A percentile compares a stretch with the other conserved stretches of the same genome.
Evolutionary conservation across 2,888 invertebrate genomes (phyloP).

Genomic region (Chrysotoxum bicinctum): DNA sequence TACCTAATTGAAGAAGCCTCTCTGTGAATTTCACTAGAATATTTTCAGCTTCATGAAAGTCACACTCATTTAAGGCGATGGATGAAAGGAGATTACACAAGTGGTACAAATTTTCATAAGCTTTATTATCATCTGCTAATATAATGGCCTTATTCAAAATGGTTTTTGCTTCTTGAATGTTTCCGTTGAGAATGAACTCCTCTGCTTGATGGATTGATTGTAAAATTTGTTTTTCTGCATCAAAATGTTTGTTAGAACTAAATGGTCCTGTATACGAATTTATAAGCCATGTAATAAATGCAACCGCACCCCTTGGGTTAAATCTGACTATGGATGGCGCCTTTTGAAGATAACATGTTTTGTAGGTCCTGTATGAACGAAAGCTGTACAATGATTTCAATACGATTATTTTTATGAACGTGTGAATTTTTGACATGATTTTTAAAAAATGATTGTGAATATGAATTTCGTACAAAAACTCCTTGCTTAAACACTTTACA

Average conservation of each 20-base stretch:
- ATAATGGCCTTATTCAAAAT: constrained; percentile 80
- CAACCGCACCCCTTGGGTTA: not conserved
- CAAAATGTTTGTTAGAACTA: constrained; percentile 14
- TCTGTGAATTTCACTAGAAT: constrained; percentile 80
- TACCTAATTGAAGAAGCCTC: constrained; percentile 79
- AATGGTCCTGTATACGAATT: constrained; percentile 39
- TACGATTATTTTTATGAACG: constrained; percentile 15
- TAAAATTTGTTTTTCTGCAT: constrained; percentile 67
- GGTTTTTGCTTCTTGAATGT: constrained; percentile 79
- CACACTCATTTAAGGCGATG: constrained; percentile 80
- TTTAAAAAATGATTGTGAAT: not conserved
- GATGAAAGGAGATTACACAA: constrained; percentile 82
- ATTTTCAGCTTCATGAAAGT: constrained; percentile 80
- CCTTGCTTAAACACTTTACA: not conserved
- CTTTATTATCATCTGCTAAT: constrained; percentile 80
- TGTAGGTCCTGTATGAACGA: not conserved
- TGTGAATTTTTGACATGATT: constrained; percentile 61
- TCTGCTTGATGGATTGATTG: constrained; percentile 67
- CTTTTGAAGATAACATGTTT: not conserved
- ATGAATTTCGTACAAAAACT: not conserved
- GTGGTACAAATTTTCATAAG: constrained; percentile 74
- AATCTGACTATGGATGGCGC: too few relatives aligned
- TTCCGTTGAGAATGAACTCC: constrained; percentile 70
- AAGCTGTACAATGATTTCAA: not conserved
- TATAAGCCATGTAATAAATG: constrained; percentile 3